Base-by-base conservation (phyloP, 2,113 vertebrate species). In the Notarius quadriscutis region DNA sequence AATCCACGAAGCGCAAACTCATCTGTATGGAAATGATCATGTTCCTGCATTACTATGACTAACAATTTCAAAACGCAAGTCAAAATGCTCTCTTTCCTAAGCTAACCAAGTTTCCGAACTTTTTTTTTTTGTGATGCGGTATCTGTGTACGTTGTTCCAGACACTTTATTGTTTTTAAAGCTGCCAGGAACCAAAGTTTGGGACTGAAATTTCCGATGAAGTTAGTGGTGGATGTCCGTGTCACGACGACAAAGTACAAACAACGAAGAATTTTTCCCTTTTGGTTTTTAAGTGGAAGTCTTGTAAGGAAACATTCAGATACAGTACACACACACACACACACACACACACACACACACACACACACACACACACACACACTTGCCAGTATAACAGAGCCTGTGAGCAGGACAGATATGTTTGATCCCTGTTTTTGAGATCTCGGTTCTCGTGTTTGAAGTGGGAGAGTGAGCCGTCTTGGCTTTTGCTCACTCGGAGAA, bases 391-490 rank as follows among this genome's bases (percentile, higher is more conserved):
- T 78, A 71, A 88, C 18, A 0, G 55, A 90, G 67, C 30, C 75
- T 85, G 81, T 22, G 74, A 83, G 90, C 88, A 72, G 20, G 48
- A 87, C 17, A 48, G 78, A 60, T n/a, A 12, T 50, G 30, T 48
- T 77, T 78, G 53, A 79, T 83, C 83, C 53, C 84, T 91, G 91
- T 91, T 92, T 89, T 86, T 22, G 79, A 92, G 90, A 87, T 89
- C 88, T 84, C 87, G 81, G 77, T 94, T 95, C 93, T 92, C 93
- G 93, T 88, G 91, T 95, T 94, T 95, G 93, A 96, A 93, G 92
- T 93, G 86, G 67, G 90, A 90, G 86, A 85, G 89, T 3, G 82
- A 92, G 88, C 86, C 78, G 89, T 84, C 87, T 92, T 81, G 90
- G 91, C 91, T 90, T 41, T 89, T 65, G 91, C 90, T 83, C 75